phyloP scores from a whole-genome alignment of 1,140 invertebrate genomes.

The Achatina immaculata region DNA sequence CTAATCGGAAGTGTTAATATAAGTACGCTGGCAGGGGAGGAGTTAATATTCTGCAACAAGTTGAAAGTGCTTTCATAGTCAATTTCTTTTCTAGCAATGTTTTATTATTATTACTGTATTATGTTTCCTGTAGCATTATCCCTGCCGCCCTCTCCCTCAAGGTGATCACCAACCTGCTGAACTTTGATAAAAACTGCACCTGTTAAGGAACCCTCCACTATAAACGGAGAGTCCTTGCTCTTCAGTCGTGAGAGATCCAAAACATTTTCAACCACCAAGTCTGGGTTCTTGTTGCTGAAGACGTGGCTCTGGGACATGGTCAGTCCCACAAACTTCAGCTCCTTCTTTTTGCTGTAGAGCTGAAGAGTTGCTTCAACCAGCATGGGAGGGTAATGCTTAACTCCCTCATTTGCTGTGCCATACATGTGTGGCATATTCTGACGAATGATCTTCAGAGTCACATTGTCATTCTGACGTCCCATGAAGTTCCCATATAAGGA shows the following conservation, averaged over 20 bases:
- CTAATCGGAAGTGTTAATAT: too few relatives aligned
- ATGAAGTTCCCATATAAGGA: conserved; percentile 60
- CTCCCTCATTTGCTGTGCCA: background rate
- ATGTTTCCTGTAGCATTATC: background rate
- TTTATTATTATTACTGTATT: conserved; percentile 9
- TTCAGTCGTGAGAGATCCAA: conserved; percentile 55
- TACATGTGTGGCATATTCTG: conserved; percentile 25
- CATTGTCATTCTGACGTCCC: conserved; percentile 54
- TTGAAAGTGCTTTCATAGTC: too few relatives aligned
- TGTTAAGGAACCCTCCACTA: conserved; percentile 57
- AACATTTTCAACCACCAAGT: conserved; percentile 54
- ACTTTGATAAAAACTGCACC: conserved; percentile 63
- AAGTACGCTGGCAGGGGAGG: too few relatives aligned
- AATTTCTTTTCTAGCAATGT: too few relatives aligned
- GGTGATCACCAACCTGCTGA: conserved; percentile 47
- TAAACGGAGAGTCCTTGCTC: conserved; percentile 56
- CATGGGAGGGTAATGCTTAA: conserved; percentile 40
- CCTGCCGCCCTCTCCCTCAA: conserved; percentile 24
- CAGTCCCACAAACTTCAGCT: conserved; percentile 55
- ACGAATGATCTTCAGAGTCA: conserved; percentile 52
- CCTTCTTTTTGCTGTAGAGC: conserved; percentile 58
- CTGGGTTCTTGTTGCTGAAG: conserved; percentile 46
- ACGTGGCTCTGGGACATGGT: conserved; percentile 46
- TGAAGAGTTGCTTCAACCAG: conserved; percentile 55
- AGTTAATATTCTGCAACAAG: too few relatives aligned